Evolutionary conservation across 2,797 vertebrate genomes (phyloP), one percentile per base, ranked within the genome.

Genomic region (Pantherophis vulpinus): DNA sequence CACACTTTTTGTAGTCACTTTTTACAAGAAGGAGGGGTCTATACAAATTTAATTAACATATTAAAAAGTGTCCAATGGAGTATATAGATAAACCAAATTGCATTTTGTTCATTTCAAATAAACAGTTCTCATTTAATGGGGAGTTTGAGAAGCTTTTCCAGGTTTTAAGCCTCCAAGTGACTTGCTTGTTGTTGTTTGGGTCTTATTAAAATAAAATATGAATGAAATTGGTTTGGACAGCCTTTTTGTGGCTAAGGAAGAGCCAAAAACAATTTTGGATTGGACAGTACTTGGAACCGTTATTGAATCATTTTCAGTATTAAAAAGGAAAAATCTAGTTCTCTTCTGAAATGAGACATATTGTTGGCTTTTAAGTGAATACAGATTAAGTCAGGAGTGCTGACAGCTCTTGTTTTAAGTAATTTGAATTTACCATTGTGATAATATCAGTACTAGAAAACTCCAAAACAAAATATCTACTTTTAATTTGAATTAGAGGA

Each of bases 191-290:
- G 70, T 86, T 95, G 5, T 89, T 93, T 91, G 8, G 3, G 95
- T 95, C 95, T 86, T 91, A 47, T 94, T 95, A 55, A 95, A 94
- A 91, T 93, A 96, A 96, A 95, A 95, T 90, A 66, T 90, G 55
- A 94, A 88, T 96, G 51, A 97, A 97, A 96, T 92, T 90, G 1
- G 87, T 96, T 97, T 96, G 92, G 91, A 93, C 92, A 74, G n/a
- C 92, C 88, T 89, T 97, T 93, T 94, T 93, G 70, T 95, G 94
- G 88, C 66, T 94, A 94, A 54, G 90, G 93, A 95, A 96, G 93
- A 95, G 93, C 42, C 91, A 94, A 97, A 96, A 95, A 0, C 32
- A 95, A 94, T 95, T 96, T 94, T 87, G 89, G 87, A 96, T 94
- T 92, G 92, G 90, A 94, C 27, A 95, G 47, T 92, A 95, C 97